Percentiles rank a stretch among this genome's conserved stretches.
phyloP scores from a whole-genome alignment of 2,113 vertebrate species.

The Rhizomys pruinosus region DNA sequence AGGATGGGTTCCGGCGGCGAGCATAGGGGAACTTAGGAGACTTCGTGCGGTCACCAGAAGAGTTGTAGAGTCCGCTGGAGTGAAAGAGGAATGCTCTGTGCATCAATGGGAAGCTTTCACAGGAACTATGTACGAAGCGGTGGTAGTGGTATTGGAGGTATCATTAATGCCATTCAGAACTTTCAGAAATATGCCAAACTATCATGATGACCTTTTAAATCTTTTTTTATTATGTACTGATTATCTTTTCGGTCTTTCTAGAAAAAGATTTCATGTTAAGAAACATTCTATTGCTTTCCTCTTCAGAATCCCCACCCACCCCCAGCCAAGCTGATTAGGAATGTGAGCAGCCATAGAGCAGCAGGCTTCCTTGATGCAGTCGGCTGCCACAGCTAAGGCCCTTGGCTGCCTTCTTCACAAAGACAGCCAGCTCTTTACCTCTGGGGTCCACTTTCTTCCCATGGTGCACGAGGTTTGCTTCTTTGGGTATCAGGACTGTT shows the following conservation, averaged over 20 bases:
- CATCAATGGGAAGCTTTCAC: neutral
- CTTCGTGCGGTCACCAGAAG: conserved; percentile 88
- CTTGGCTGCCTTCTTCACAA: neutral
- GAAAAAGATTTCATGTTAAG: neutral
- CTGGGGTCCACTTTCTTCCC: conserved; percentile 91
- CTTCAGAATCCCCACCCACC: neutral
- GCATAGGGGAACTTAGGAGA: conserved; percentile 91
- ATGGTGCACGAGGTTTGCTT: conserved; percentile 88
- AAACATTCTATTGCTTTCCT: neutral
- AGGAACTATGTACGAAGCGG: neutral
- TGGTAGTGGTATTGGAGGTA: neutral
- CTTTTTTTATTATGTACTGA: neutral
- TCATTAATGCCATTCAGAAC: neutral
- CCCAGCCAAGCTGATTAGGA: neutral
- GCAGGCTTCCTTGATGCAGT: neutral
- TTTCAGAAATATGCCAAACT: neutral
- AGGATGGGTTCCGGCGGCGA: conserved; percentile 88
- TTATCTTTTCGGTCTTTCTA: neutral
- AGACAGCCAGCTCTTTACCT: conserved; percentile 85
- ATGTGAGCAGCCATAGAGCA: neutral
- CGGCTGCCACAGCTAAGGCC: neutral
- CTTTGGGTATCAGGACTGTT: conserved; percentile 86
- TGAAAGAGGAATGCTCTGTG: conserved; percentile 62
- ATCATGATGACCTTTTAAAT: neutral
- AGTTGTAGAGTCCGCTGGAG: conserved; percentile 90